These are phyloP conservation scores for Isurus oxyrinchus DNA, from an alignment of 2,113 vertebrate genomes.

Conservation along the genomic window DNA sequence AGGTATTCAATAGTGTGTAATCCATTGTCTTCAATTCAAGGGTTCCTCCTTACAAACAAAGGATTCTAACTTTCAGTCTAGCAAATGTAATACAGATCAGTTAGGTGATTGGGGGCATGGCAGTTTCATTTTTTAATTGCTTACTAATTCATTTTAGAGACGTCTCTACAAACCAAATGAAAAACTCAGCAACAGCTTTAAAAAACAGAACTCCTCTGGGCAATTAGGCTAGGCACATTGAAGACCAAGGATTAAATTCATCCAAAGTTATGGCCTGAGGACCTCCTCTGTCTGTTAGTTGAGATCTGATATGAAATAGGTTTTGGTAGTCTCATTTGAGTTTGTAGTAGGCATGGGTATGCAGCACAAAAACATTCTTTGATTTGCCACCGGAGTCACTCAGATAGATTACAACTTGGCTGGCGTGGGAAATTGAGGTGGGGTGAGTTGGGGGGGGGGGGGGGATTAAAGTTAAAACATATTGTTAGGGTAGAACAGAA, in stretches of 20 bases:
- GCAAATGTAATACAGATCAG: neutral
- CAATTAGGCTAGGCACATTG: neutral
- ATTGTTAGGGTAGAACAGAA: neutral
- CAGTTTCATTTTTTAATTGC: neutral
- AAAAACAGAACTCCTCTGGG: neutral
- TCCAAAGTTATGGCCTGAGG: neutral
- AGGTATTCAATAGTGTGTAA: neutral
- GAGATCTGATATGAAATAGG: neutral
- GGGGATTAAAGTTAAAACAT: neutral
- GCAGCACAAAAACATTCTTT: neutral
- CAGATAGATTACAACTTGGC: neutral
- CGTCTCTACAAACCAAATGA: neutral
- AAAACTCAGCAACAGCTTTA: neutral
- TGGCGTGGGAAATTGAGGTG: neutral
- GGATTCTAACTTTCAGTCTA: neutral
- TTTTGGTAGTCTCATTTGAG: neutral
- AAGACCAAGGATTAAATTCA: neutral
- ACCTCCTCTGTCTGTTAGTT: neutral
- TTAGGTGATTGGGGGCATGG: neutral
- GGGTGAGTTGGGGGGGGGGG: too few species aligned
- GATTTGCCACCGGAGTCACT: neutral
- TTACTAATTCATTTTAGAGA: neutral
- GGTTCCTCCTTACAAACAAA: neutral
- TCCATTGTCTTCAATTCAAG: neutral
- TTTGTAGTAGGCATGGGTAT: neutral